Percentiles rank a stretch among this genome's conserved stretches.
Conservation (phyloP, 2,797 vertebrate species). For the Semotilus atromaculatus region DNA sequence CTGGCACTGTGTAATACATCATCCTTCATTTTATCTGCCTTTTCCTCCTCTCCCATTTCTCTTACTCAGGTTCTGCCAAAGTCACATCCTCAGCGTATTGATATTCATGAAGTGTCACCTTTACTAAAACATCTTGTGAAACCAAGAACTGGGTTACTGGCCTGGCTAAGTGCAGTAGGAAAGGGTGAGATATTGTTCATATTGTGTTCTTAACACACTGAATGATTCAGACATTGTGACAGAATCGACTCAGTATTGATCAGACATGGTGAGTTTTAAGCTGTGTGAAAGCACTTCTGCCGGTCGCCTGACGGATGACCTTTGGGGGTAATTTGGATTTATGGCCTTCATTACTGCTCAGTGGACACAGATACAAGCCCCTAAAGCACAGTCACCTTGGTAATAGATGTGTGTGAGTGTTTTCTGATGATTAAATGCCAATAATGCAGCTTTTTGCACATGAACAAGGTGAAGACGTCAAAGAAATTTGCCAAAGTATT, state of each 20-base stretch:
- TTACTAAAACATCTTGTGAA: slow-evolving; percentile 30
- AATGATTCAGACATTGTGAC: background rate
- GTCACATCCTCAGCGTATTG: slow-evolving; percentile 26
- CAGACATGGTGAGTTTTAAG: slow-evolving; percentile 9
- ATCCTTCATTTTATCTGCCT: slow-evolving; percentile 38
- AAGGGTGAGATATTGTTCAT: background rate
- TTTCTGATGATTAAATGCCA: slow-evolving; percentile 10
- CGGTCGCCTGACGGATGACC: slow-evolving; percentile 50
- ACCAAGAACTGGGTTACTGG: background rate
- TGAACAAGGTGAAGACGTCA: slow-evolving; percentile 1
- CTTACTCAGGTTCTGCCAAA: slow-evolving; percentile 27
- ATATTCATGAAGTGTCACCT: slow-evolving; percentile 46
- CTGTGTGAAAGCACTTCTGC: slow-evolving; percentile 1
- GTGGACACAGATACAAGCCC: slow-evolving; percentile 43
- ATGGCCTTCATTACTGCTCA: slow-evolving; percentile 52
- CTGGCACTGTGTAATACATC: slow-evolving; percentile 32
- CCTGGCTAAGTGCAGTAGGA: background rate
- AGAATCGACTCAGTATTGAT: slow-evolving; percentile 7
- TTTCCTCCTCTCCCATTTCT: slow-evolving; percentile 16
- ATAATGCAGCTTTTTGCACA: background rate
- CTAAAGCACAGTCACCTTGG: slow-evolving; percentile 40
- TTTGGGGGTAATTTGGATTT: slow-evolving; percentile 54
- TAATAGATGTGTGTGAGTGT: background rate
- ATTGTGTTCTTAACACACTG: background rate
- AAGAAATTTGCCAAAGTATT: background rate